phyloP scores from a whole-genome alignment of 2,888 invertebrate genomes.

The Escarpia spicata region DNA sequence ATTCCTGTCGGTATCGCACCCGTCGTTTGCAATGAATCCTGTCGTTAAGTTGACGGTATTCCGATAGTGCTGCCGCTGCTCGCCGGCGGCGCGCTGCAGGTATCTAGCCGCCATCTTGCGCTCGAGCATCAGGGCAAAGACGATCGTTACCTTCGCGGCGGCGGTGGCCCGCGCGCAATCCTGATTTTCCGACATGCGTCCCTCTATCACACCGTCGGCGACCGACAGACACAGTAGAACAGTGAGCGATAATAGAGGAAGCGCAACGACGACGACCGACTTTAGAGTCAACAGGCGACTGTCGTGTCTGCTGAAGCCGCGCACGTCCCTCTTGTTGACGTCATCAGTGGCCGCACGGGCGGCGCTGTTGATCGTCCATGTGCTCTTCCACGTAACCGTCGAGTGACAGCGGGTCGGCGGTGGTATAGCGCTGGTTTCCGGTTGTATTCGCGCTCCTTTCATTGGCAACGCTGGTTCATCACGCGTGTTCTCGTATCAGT shows the following conservation, averaged over 20 bases:
- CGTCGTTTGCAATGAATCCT: not conserved
- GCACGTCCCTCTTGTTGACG: not conserved
- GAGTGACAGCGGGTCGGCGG: not conserved
- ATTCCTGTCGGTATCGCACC: not conserved
- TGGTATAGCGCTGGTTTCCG: not conserved
- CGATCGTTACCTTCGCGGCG: not conserved
- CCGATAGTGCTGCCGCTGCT: not conserved
- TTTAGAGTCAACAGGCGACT: not conserved
- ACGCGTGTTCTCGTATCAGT: not conserved
- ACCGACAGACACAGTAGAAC: not conserved
- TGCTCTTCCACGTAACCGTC: not conserved
- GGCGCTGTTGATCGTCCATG: not conserved
- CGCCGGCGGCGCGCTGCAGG: not conserved
- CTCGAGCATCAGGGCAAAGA: not conserved
- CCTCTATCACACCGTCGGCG: not conserved
- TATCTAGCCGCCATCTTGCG: not conserved
- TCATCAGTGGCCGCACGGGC: not conserved
- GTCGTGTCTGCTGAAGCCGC: not conserved
- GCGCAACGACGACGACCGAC: not conserved
- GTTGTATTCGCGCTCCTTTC: slow-evolving; percentile 3
- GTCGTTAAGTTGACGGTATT: not conserved
- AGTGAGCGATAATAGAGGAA: not conserved
- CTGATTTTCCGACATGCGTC: not conserved
- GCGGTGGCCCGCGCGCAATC: not conserved
- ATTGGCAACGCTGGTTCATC: not conserved